Percentiles rank a stretch among this genome's conserved stretches.
phyloP scores from a whole-genome alignment of 1,140 invertebrate genomes.

The Megathymus violae region DNA sequence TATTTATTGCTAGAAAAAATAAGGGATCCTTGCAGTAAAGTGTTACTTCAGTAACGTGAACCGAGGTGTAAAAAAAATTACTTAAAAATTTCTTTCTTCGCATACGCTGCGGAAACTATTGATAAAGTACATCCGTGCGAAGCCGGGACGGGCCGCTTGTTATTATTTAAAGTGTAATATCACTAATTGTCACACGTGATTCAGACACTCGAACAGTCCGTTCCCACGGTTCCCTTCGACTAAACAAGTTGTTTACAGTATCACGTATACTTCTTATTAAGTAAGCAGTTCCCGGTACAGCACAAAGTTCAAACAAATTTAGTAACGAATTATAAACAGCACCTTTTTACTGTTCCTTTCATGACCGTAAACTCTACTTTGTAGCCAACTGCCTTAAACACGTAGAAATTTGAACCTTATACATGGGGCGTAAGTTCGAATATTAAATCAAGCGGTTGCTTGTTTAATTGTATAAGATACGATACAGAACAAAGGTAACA shows the following conservation, averaged over 20 bases:
- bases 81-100: too few relatives aligned
- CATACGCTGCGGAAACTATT: too few relatives aligned
- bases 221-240: not conserved
- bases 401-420: conserved; percentile 4
- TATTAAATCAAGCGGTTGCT: not conserved
- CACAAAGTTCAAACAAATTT: conserved; percentile 10
- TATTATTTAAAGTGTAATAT: too few relatives aligned
- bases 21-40: too few relatives aligned
- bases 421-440: not conserved
- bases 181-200: not conserved
- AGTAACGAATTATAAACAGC: conserved; percentile 1
- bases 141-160: too few relatives aligned
- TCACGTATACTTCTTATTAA: not conserved
- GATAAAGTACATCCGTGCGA: too few relatives aligned
- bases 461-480: not conserved
- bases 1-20: too few relatives aligned
- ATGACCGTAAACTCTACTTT: not conserved
- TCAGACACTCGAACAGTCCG: not conserved
- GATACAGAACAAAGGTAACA: not conserved
- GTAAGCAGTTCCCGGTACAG: not conserved
- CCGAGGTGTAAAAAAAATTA: too few relatives aligned
- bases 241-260: not conserved
- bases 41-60: too few relatives aligned
- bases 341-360: conserved; percentile 13
- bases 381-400: not conserved